These are phyloP conservation scores for Hydrolagus affinis DNA, from an alignment of 2,113 vertebrate species.

Conservation along the genomic window DNA sequence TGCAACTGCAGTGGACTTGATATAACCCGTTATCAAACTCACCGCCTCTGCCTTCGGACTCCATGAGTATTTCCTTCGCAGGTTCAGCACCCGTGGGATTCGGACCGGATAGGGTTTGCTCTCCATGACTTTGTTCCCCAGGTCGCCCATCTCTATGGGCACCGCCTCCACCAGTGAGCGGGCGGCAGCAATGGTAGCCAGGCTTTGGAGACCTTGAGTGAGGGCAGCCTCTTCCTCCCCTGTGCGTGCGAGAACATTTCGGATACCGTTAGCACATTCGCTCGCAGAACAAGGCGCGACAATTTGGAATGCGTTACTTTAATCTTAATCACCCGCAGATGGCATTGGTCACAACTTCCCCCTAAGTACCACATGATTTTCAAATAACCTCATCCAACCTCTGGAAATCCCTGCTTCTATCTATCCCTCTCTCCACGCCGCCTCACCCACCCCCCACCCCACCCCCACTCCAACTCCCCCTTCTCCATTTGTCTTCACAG, in stretches of 20 bases:
- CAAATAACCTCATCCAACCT: too few relatives aligned
- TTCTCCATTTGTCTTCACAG: too few relatives aligned
- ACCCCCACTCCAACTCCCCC: too few relatives aligned
- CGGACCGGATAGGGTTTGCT: slow-evolving; percentile 46
- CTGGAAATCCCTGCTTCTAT: too few relatives aligned
- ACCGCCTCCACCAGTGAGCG: slow-evolving; percentile 66
- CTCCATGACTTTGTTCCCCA: slow-evolving; percentile 33
- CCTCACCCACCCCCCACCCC: too few relatives aligned
- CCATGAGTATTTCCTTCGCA: slow-evolving; percentile 84
- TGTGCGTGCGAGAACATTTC: slow-evolving; percentile 34
- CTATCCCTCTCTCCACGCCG: too few relatives aligned
- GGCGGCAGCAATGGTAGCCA: slow-evolving; percentile 81
- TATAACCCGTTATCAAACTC: slow-evolving; percentile 41
- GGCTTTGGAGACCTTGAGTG: slow-evolving; percentile 78
- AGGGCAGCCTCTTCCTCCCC: slow-evolving; percentile 69
- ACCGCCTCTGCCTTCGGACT: slow-evolving; percentile 83
- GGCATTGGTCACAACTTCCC: neutral
- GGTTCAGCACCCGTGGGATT: slow-evolving; percentile 64
- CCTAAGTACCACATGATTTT: neutral
- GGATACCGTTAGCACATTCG: neutral
- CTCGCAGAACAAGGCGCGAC: neutral
- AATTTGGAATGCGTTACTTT: too few relatives aligned
- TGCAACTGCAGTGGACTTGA: neutral
- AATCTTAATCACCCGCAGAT: too few relatives aligned
- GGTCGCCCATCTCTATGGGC: slow-evolving; percentile 55